Evolutionary conservation across 2,888 invertebrate species (phyloP), one percentile per base, ranked within the genome.

Genomic region (Stomorhina lunata): DNA sequence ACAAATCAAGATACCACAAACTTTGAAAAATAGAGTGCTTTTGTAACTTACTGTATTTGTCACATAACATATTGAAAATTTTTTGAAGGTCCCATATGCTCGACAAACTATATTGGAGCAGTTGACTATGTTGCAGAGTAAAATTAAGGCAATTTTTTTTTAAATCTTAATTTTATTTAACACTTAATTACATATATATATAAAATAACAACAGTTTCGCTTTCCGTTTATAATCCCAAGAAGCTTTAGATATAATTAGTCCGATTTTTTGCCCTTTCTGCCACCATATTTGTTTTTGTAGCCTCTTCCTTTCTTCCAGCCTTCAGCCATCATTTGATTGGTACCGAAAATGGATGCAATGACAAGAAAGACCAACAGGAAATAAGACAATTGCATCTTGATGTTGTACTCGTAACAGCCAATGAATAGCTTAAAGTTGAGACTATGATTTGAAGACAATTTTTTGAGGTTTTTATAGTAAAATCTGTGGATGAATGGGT

Each of bases 341-440:
- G 81, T 63, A 12, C 71, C 69, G 27, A 80, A 63, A 34, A 77
- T 32, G 2, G 76, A 55, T 34, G 77, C 10, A 2, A 80, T 48
- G 10, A 63, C 68, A 22, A 83, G 5, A 32, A 83, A 63, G 22
- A 63, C 0, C n/a, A 83, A 40, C 1, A 80, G 32, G 12, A 84
- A 66, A 48, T 68, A 75, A 1, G 73, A 55, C 10, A 80, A 65
- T 7, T 81, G 81, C 84, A 84, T 84, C 9, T 40, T 68, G 7
- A n/a, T 48, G 59, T 25, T n/a, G n/a, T 53, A 27, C 10, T 29
- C 15, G 40, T 45, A 65, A 43, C 43, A 55, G 53, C 40, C 29
- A 27, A 17, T 34, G n/a, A 66, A 5, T 20, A 50, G 40, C 48
- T 50, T 32, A 9, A 27, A 66, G 65, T 32, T 59, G 17, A 66